phyloP scores from a whole-genome alignment of 2,888 invertebrate genomes.

The Epistrophella euchroma region DNA sequence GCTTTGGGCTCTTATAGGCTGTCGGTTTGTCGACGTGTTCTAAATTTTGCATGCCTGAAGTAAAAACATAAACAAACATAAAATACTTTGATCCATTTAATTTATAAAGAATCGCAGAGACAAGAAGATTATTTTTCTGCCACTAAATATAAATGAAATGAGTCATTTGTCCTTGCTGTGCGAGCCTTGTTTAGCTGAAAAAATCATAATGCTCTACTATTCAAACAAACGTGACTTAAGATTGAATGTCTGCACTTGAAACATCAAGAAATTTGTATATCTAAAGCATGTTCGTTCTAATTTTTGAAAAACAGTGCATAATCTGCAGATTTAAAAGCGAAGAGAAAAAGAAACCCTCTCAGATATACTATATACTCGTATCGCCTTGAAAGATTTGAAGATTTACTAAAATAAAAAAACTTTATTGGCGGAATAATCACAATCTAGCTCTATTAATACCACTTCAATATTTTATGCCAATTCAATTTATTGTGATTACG shows the following conservation, averaged over 20 bases:
- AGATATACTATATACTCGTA: not conserved
- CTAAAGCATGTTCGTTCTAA: not conserved
- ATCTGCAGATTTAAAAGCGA: not conserved
- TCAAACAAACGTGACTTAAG: constrained; percentile 45
- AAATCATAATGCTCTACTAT: not conserved
- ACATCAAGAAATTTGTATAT: not conserved
- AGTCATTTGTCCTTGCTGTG: not conserved
- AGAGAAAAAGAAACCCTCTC: not conserved
- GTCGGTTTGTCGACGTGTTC: too few relatives aligned
- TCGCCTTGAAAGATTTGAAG: constrained; percentile 10
- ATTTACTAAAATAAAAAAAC: constrained; percentile 8
- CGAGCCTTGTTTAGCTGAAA: not conserved
- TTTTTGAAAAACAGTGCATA: constrained; percentile 11
- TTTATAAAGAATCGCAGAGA: not conserved
- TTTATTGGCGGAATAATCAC: constrained; percentile 8
- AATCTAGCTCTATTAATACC: constrained; percentile 25
- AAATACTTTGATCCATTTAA: constrained; percentile 2
- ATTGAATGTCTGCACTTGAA: constrained; percentile 39
- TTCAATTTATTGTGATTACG: constrained; percentile 49
- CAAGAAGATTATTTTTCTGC: not conserved
- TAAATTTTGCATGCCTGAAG: too few relatives aligned
- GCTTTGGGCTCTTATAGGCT: too few relatives aligned
- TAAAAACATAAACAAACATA: too few relatives aligned
- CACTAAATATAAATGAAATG: not conserved
- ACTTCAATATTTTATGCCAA: constrained; percentile 33